A percentile compares a stretch with the other conserved stretches of the same genome.
Evolutionary conservation across 2,113 vertebrate species (phyloP).

Genomic region (Toxotes jaculatrix): DNA sequence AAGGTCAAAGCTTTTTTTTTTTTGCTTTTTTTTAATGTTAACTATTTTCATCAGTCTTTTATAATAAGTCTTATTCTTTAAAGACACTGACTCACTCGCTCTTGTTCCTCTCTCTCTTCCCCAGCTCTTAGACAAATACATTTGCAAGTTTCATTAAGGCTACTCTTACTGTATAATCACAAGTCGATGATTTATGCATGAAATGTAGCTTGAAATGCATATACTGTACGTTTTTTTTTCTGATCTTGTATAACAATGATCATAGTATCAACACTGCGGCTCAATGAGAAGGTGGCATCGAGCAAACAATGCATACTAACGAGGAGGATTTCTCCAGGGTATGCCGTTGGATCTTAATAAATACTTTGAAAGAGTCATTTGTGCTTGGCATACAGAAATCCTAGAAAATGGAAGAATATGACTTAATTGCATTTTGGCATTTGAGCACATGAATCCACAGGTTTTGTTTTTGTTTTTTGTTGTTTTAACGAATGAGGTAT

Average conservation of each 20-base stretch:
- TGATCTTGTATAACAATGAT: conserved; percentile 43
- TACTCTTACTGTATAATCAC: conserved; percentile 41
- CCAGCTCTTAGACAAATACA: conserved; percentile 17
- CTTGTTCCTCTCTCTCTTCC: background rate
- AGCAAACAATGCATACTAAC: conserved; percentile 71
- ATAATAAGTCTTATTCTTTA: too few species aligned
- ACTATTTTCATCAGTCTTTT: background rate
- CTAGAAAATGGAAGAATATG: conserved; percentile 64
- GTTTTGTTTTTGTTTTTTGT: conserved; percentile 7
- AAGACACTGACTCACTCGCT: background rate
- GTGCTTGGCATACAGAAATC: conserved; percentile 36
- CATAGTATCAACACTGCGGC: conserved; percentile 28
- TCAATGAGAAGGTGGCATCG: conserved; percentile 42
- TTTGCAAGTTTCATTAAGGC: conserved; percentile 34
- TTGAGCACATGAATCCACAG: conserved; percentile 43
- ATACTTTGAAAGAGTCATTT: conserved; percentile 50
- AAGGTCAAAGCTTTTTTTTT: conserved; percentile 30
- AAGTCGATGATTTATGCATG: conserved; percentile 53
- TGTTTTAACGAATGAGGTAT: conserved; percentile 8
- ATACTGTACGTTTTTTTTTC: conserved; percentile 2
- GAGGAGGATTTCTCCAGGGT: conserved; percentile 57
- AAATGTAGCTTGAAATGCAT: conserved; percentile 43
- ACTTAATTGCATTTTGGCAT: conserved; percentile 71
- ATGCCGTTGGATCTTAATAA: conserved; percentile 58
- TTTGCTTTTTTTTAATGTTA: conserved; percentile 14